These are phyloP conservation scores for Nemotelus nigrinus DNA, from an alignment of 2,888 invertebrate species.

Conservation along the genomic window DNA sequence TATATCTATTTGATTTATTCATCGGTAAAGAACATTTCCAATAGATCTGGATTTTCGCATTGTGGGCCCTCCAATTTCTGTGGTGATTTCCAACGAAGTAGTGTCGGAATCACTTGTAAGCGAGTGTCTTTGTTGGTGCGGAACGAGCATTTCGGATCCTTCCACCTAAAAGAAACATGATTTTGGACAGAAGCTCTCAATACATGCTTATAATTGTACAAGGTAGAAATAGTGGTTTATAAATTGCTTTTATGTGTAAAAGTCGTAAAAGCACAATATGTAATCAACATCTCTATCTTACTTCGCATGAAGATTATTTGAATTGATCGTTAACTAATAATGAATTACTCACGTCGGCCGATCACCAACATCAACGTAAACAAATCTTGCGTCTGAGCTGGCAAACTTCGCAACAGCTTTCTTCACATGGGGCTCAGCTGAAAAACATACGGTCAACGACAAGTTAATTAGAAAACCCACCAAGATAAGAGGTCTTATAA, in stretches of 20 bases:
- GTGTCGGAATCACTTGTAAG: conserved; percentile 82
- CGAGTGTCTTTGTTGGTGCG: conserved; percentile 74
- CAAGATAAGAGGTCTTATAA: too few relatives aligned
- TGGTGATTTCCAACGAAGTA: conserved; percentile 77
- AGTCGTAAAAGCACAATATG: background rate
- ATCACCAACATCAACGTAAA: conserved; percentile 80
- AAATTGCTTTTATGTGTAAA: background rate
- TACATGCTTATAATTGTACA: conserved; percentile 43
- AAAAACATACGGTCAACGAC: conserved; percentile 53
- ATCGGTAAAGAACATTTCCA: conserved; percentile 80
- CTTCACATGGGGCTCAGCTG: conserved; percentile 80
- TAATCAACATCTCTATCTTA: too few relatives aligned
- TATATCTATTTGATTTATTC: conserved; percentile 57
- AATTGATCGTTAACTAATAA: background rate
- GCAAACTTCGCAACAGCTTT: conserved; percentile 69
- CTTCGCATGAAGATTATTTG: too few relatives aligned
- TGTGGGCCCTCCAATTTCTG: conserved; percentile 81
- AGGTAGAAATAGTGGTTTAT: background rate
- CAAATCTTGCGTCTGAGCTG: conserved; percentile 70
- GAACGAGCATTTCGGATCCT: conserved; percentile 78
- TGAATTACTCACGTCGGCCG: conserved; percentile 70
- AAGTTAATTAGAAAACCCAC: background rate
- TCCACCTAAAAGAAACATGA: conserved; percentile 69
- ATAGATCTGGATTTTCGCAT: conserved; percentile 73
- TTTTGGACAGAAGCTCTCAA: background rate